Percentiles rank a stretch among this genome's conserved stretches.
Evolutionary conservation across 2,797 vertebrate genomes (phyloP).

Genomic region (Enteromius unitaeniatus): DNA sequence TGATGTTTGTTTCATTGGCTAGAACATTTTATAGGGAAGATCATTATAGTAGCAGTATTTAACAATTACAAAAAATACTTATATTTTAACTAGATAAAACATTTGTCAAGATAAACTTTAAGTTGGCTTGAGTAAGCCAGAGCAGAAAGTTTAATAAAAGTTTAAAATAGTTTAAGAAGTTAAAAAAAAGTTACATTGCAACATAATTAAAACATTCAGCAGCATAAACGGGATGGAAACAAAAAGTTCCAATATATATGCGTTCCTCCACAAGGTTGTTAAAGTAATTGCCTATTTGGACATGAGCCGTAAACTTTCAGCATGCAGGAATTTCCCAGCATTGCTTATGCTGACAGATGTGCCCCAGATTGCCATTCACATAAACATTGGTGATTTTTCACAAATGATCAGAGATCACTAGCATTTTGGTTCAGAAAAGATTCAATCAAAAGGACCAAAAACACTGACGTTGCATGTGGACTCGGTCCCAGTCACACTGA

Average conservation of each 20-base stretch:
- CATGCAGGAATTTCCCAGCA: constrained; percentile 11
- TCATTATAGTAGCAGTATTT: neutral
- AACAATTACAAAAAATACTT: neutral
- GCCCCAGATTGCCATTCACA: neutral
- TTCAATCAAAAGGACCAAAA: neutral
- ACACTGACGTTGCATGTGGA: neutral
- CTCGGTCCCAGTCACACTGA: neutral
- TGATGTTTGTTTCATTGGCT: neutral
- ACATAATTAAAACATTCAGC: neutral
- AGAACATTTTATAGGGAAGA: neutral
- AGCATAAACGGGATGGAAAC: neutral
- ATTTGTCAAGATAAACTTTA: too few species aligned
- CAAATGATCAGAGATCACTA: neutral
- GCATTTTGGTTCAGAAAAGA: neutral
- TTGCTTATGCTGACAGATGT: neutral
- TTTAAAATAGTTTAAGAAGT: too few species aligned
- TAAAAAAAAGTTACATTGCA: neutral
- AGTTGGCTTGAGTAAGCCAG: too few species aligned
- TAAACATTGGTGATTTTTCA: constrained; percentile 8
- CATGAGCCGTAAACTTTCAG: constrained; percentile 11
- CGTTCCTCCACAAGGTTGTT: neutral
- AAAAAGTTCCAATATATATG: neutral
- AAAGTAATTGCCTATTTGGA: constrained; percentile 14
- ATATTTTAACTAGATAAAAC: neutral
- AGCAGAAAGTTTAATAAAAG: too few species aligned